Percentiles rank a stretch among this genome's conserved stretches.
phyloP scores from a whole-genome alignment of 2,888 invertebrate species.

The Hypsopygia costalis region DNA sequence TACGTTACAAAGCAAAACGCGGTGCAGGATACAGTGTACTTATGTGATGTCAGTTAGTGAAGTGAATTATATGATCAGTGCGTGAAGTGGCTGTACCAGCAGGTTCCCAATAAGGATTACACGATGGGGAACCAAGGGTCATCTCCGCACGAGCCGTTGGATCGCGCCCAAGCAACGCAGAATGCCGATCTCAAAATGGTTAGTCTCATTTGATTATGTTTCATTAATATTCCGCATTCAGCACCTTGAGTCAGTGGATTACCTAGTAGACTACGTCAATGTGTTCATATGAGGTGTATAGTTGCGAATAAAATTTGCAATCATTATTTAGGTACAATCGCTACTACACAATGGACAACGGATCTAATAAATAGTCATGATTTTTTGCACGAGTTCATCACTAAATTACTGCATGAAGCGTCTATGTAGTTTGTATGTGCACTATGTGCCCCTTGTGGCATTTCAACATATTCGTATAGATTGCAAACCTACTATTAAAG shows the following conservation, averaged over 20 bases:
- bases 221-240: conserved; percentile 39
- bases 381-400: no score
- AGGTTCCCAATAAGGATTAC: conserved; percentile 19
- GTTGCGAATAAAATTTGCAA: neutral
- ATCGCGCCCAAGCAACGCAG: conserved; percentile 81
- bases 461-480: no score
- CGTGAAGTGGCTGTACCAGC: conserved; percentile 33
- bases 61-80: conserved; percentile 28
- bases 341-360: no score
- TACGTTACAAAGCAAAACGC: conserved; percentile 35
- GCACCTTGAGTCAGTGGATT: conserved; percentile 13
- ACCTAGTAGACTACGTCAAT: conserved; percentile 8
- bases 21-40: conserved; percentile 25
- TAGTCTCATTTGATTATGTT: conserved; percentile 36
- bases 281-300: conserved; percentile 5
- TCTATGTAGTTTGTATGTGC: no score
- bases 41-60: conserved; percentile 21
- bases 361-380: no score
- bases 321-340: neutral
- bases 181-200: conserved; percentile 74
- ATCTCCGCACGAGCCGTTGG: conserved; percentile 90
- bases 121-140: conserved; percentile 92
- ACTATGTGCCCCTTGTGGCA: no score
- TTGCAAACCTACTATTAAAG: no score
- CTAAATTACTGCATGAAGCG: no score